Conservation (phyloP, 2,888 invertebrate species). For the Scotopteryx bipunctaria region DNA sequence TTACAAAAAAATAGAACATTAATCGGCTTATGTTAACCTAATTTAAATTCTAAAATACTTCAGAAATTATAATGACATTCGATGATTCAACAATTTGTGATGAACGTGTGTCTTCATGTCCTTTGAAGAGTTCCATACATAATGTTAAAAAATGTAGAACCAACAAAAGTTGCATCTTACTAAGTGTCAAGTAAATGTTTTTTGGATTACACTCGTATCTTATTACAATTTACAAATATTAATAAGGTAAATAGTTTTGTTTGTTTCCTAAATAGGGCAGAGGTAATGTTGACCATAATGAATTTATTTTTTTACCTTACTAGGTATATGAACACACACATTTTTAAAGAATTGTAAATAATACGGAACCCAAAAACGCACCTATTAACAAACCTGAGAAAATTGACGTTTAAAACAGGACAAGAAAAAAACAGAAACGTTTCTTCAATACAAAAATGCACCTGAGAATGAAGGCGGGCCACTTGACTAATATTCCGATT, state of each 20-base stretch:
- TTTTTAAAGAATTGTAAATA: too few relatives aligned
- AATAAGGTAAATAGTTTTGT: too few relatives aligned
- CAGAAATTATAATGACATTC: slow-evolving; percentile 68
- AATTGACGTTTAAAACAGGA: slow-evolving; percentile 75
- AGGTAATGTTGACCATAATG: too few relatives aligned
- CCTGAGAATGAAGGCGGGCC: slow-evolving; percentile 82
- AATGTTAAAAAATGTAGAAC: too few relatives aligned
- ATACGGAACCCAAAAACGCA: slow-evolving; percentile 56
- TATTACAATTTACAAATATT: too few relatives aligned
- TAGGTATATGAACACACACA: too few relatives aligned
- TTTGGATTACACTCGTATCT: too few relatives aligned
- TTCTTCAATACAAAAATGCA: slow-evolving; percentile 81
- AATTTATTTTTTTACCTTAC: too few relatives aligned
- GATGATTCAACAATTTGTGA: slow-evolving; percentile 64
- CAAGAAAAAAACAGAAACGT: slow-evolving; percentile 75
- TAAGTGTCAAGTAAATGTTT: too few relatives aligned
- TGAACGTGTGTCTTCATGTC: slow-evolving; percentile 24
- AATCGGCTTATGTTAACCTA: slow-evolving; percentile 54
- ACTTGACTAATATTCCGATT: slow-evolving; percentile 80
- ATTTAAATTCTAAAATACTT: slow-evolving; percentile 71
- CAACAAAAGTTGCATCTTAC: too few relatives aligned
- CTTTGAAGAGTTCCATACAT: slow-evolving; percentile 37
- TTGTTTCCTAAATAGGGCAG: too few relatives aligned
- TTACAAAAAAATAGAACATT: slow-evolving; percentile 40
- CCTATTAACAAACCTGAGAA: slow-evolving; percentile 77